Evolutionary conservation across 2,888 invertebrate species (phyloP).

Genomic region (Pachycephus smyrnensis): DNA sequence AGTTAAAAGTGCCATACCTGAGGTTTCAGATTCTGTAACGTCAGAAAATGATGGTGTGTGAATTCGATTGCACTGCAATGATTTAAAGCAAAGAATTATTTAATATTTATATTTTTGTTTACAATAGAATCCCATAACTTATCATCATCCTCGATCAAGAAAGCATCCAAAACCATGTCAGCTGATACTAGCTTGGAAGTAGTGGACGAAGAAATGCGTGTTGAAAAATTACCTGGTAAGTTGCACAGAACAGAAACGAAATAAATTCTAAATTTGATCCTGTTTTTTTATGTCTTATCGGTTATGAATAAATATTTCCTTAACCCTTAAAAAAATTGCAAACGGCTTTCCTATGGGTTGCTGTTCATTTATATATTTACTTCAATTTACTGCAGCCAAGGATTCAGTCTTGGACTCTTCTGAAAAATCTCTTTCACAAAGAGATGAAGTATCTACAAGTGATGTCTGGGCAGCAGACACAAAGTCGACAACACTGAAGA

Average conservation of each 20-base stretch:
- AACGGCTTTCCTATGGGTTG: not conserved
- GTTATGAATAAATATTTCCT: not conserved
- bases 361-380: not conserved
- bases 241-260: not conserved
- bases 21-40: not conserved
- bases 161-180: not conserved
- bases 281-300: not conserved
- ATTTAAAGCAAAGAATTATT: not conserved
- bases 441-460: not conserved
- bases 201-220: not conserved
- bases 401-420: not conserved
- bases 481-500: not conserved
- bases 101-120: not conserved
- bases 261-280: not conserved
- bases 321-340: not conserved
- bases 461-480: not conserved
- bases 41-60: not conserved
- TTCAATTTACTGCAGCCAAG: not conserved
- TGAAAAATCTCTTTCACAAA: not conserved
- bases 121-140: not conserved
- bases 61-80: not conserved
- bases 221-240: not conserved
- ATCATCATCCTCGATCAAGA: not conserved
- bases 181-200: not conserved
- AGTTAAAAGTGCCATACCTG: conserved; percentile 5